A percentile compares a stretch with the other conserved stretches of the same genome.
These are phyloP conservation scores for Tenthredo amoena DNA, from an alignment of 2,888 invertebrate species.

Conservation along the genomic window DNA sequence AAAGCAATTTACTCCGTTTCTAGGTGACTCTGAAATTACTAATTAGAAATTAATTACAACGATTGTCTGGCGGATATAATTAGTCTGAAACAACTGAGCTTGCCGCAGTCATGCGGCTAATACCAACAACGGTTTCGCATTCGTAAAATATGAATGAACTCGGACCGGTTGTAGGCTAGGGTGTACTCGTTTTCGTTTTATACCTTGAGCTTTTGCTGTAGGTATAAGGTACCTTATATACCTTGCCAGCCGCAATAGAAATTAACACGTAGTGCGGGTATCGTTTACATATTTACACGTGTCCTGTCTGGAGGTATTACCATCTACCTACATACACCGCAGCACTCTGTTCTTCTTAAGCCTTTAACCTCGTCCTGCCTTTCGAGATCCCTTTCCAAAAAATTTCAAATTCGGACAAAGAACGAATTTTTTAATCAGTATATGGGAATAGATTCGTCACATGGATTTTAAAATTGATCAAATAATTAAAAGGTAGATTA, in stretches of 20 bases:
- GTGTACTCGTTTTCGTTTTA: conserved; percentile 10
- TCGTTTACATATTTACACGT: background rate
- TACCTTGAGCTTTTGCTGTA: conserved; percentile 12
- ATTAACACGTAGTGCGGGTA: background rate
- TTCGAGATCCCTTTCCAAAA: background rate
- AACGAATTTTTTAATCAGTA: background rate
- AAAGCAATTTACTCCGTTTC: conserved; percentile 23
- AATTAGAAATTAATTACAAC: conserved; percentile 52
- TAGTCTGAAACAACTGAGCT: conserved; percentile 41
- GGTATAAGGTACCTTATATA: background rate
- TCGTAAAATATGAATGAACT: conserved; percentile 33
- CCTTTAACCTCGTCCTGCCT: background rate
- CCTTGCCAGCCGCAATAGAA: background rate
- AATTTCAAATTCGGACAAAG: background rate
- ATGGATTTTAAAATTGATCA: too few relatives aligned
- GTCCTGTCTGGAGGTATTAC: background rate
- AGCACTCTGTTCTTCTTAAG: background rate
- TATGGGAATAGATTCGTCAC: background rate
- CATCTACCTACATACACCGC: background rate
- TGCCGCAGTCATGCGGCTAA: conserved; percentile 15
- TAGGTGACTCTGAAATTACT: conserved; percentile 47
- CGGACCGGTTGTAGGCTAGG: conserved; percentile 19
- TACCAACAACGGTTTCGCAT: conserved; percentile 37
- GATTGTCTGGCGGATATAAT: conserved; percentile 51
- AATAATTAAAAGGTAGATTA: too few relatives aligned